These are phyloP conservation scores for Poecilia velifera DNA, from an alignment of 2,797 vertebrate species.

Conservation along the genomic window DNA sequence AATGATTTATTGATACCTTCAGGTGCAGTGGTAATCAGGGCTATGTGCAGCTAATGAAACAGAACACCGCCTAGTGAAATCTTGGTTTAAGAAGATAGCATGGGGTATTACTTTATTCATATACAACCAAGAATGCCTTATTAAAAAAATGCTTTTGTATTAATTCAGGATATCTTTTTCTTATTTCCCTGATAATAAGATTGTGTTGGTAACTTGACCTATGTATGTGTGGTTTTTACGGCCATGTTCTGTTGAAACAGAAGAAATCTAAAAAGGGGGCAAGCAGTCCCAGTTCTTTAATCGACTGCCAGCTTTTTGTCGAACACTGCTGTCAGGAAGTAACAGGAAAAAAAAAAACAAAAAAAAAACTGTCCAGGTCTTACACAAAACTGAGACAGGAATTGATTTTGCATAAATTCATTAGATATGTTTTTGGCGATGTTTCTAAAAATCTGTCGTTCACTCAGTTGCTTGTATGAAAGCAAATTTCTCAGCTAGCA, in stretches of 20 bases:
- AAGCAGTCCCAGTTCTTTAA: neutral
- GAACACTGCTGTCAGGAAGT: slow-evolving; percentile 21
- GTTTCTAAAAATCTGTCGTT: slow-evolving; percentile 18
- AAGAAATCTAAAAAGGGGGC: neutral
- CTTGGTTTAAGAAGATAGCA: neutral
- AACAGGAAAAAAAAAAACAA: slow-evolving; percentile 22
- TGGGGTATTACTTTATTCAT: neutral
- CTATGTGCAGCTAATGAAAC: neutral
- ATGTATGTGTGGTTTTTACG: neutral
- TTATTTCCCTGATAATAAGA: neutral
- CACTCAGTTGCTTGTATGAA: slow-evolving; percentile 21
- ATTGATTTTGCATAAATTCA: slow-evolving; percentile 23
- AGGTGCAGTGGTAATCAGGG: neutral
- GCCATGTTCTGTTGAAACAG: neutral
- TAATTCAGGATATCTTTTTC: neutral
- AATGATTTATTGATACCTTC: neutral
- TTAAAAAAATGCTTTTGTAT: neutral
- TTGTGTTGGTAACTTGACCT: neutral
- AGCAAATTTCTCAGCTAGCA: slow-evolving; percentile 14
- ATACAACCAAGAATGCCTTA: neutral
- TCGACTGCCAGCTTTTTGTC: slow-evolving; percentile 20
- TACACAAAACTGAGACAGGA: slow-evolving; percentile 28
- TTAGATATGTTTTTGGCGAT: slow-evolving; percentile 40
- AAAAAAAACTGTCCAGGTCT: slow-evolving; percentile 27
- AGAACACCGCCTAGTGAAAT: neutral